phyloP scores from a whole-genome alignment of 2,113 vertebrate genomes.

The Canis aureus region DNA sequence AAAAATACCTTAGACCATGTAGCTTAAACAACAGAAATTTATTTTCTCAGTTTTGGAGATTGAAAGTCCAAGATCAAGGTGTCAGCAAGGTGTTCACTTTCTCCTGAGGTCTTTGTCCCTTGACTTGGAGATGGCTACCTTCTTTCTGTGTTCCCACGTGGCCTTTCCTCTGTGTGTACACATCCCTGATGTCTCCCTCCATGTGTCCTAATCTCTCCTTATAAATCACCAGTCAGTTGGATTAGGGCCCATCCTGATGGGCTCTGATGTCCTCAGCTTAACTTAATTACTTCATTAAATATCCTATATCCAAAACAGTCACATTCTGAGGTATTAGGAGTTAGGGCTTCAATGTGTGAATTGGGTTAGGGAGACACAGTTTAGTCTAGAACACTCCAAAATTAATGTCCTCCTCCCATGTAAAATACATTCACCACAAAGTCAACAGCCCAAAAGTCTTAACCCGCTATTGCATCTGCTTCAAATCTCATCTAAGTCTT shows the following conservation, averaged over 20 bases:
- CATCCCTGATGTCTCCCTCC: neutral
- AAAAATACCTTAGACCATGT: neutral
- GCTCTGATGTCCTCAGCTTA: neutral
- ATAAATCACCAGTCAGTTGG: neutral
- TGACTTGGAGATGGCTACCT: neutral
- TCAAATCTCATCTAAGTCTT: neutral
- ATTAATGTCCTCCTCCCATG: neutral
- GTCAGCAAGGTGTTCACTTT: neutral
- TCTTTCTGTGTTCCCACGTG: neutral
- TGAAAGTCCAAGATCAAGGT: neutral
- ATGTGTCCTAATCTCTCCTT: neutral
- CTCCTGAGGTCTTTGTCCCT: neutral
- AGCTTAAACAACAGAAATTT: neutral
- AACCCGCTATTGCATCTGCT: neutral
- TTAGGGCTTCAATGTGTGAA: neutral
- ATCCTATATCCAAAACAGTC: neutral
- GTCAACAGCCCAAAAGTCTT: neutral
- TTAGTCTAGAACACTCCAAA: neutral
- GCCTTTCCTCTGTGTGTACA: neutral
- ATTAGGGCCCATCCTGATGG: neutral
- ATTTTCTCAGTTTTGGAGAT: neutral
- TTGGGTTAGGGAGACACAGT: neutral
- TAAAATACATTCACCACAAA: neutral
- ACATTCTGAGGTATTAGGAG: neutral
- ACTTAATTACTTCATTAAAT: neutral